Percentiles rank a stretch among this genome's conserved stretches.
Evolutionary conservation across 2,113 vertebrate species (phyloP).

Genomic region (Dicrurus megarhynchus): DNA sequence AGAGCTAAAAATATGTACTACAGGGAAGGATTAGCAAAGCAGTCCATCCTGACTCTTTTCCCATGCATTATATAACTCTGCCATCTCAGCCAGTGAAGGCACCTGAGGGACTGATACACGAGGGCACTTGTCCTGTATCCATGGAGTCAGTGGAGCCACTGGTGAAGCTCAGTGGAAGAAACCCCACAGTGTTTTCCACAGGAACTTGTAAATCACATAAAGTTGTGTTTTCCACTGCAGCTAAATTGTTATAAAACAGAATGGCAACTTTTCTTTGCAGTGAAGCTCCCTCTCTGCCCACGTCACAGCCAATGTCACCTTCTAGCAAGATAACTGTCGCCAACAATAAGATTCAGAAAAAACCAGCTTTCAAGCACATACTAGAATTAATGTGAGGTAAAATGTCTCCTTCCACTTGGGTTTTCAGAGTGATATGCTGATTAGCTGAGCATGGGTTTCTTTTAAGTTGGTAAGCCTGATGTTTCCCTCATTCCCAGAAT

Average conservation of each 20-base stretch:
- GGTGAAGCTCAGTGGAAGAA: background rate
- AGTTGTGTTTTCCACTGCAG: background rate
- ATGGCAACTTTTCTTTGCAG: background rate
- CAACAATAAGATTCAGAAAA: background rate
- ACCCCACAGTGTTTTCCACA: background rate
- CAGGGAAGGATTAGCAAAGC: background rate
- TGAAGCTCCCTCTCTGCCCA: background rate
- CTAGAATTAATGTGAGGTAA: slow-evolving; percentile 9
- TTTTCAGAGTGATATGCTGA: background rate
- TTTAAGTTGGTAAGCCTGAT: background rate
- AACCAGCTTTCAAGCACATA: background rate
- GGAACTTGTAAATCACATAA: background rate
- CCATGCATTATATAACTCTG: background rate
- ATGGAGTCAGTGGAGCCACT: accelerated
- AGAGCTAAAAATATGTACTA: background rate
- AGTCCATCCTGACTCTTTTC: background rate
- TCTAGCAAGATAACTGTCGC: background rate
- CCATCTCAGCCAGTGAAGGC: background rate
- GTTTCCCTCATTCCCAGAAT: background rate
- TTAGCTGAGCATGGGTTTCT: background rate
- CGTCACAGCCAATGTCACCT: slow-evolving; percentile 9
- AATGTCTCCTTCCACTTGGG: background rate
- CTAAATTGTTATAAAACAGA: background rate
- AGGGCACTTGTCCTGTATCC: background rate
- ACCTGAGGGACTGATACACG: background rate